A percentile compares a stretch with the other conserved stretches of the same genome.
phyloP scores from a whole-genome alignment of 2,797 vertebrate genomes.

The Anguilla anguilla region DNA sequence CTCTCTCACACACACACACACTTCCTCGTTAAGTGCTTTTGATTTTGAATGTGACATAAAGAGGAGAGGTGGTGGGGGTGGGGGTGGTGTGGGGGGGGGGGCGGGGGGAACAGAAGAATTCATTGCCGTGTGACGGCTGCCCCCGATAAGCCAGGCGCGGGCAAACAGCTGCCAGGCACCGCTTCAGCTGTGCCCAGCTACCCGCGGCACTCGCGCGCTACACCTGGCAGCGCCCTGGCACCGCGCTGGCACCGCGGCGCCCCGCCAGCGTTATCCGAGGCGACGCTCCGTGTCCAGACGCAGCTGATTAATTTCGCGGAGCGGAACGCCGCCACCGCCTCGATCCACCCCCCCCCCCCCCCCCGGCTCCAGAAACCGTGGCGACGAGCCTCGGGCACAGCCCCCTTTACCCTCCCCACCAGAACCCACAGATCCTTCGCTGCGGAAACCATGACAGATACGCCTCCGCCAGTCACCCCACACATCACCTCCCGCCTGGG shows the following conservation, averaged over 20 bases:
- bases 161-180: constrained; percentile 33
- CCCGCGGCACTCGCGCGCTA: constrained; percentile 37
- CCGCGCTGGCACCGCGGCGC: constrained; percentile 52
- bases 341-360: too few species aligned
- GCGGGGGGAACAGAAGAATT: constrained; percentile 52
- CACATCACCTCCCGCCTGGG: not conserved
- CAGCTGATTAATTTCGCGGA: constrained; percentile 61
- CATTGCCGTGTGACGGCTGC: constrained; percentile 48
- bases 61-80: not conserved
- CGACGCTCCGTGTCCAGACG: constrained; percentile 59
- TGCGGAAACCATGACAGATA: not conserved
- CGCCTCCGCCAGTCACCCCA: not conserved
- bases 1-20: constrained; percentile 1
- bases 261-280: constrained; percentile 59
- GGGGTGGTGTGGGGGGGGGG: constrained; percentile 11
- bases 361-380: not conserved
- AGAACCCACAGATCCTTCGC: not conserved
- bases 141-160: constrained; percentile 59
- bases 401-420: not conserved
- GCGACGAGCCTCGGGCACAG: not conserved
- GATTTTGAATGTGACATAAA: constrained; percentile 61
- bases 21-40: constrained; percentile 59
- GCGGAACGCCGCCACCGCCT: constrained; percentile 41
- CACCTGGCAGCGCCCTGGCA: constrained; percentile 56
- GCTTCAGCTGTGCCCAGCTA: not conserved